Base-by-base conservation (phyloP, 2,113 vertebrate genomes). In the Delphinus delphis region DNA sequence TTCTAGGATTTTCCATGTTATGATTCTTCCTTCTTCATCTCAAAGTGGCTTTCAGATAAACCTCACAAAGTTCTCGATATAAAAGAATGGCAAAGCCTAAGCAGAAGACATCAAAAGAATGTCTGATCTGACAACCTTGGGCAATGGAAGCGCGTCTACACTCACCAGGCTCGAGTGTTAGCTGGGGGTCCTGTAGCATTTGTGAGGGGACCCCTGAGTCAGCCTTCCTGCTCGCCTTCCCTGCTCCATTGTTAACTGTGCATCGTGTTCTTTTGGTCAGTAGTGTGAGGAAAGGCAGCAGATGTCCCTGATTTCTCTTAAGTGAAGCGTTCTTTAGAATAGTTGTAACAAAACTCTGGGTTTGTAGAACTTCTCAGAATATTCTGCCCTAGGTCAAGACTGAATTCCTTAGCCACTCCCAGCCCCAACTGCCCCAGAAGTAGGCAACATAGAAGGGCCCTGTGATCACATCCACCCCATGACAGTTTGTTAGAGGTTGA, bases 1-100 rank as follows among this genome's bases (percentile, higher is more conserved):
- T 2, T 33, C 73, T 96, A 76, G 86, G 86, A 28, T 91, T 90
- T 97, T 31, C 13, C 65, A 10, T 95, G 65, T 92, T 96, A 62
- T 36, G 62, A 83, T 97, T 97, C 93, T 97, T 73, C 92, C 90
- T 77, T 91, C 81, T 95, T 94, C 73, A 60, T 84, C 95, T 97
- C 93, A 67, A 70, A 94, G 1, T 65, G 83, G 74, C 79, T 90
- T 97, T 97, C 90, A 50, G 23, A 55, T 55, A 20, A 97, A 90
- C 31, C 83, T 41, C 63, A 86, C 36, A 53, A 36, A 86, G 89
- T 60, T 92, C 80, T 88, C 65, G 5, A 28, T 47, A 23, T 14
- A 63, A 73, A 95, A 44, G 89, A 47, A 79, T 55, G 60, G 47
- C 65, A 85, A 31, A 73, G 26, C 74, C 55, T 36, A 82, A 97